Conservation (phyloP, 2,888 invertebrate species). For the Aphidius colemani region DNA sequence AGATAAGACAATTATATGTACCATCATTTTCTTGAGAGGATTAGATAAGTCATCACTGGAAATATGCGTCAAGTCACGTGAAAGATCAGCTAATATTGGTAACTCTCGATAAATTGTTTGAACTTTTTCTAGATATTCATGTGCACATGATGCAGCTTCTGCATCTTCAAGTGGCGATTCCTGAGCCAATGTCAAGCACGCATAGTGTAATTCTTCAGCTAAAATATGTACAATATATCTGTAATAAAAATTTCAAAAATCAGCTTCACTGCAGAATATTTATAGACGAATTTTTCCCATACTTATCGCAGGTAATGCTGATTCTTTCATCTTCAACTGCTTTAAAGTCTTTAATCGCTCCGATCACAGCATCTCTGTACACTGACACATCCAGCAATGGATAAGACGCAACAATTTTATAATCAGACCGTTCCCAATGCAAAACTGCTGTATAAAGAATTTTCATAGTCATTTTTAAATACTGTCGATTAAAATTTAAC, state of each 20-base stretch:
- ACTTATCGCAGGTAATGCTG: slow-evolving; percentile 45
- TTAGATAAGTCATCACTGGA: slow-evolving; percentile 40
- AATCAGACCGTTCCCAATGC: slow-evolving; percentile 42
- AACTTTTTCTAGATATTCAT: slow-evolving; percentile 42
- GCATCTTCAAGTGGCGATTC: slow-evolving; percentile 36
- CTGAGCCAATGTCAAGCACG: slow-evolving; percentile 41
- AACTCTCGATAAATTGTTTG: slow-evolving; percentile 45
- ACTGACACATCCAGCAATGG: slow-evolving; percentile 31
- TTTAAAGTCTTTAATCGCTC: slow-evolving; percentile 37
- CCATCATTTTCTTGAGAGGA: slow-evolving; percentile 43
- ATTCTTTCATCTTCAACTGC: slow-evolving; percentile 41
- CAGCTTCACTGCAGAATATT: background rate
- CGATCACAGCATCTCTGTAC: slow-evolving; percentile 37
- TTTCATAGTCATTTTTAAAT: slow-evolving; percentile 27
- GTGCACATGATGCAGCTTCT: slow-evolving; percentile 28
- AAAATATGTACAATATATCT: slow-evolving; percentile 46
- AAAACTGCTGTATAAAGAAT: slow-evolving; percentile 42
- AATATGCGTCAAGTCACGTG: slow-evolving; percentile 37
- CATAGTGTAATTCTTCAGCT: slow-evolving; percentile 45
- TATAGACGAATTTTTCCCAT: slow-evolving; percentile 27
- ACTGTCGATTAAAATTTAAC: too few relatives aligned
- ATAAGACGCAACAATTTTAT: slow-evolving; percentile 44
- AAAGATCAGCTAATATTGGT: slow-evolving; percentile 45
- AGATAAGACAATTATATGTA: slow-evolving; percentile 23
- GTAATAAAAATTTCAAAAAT: background rate